A percentile compares a stretch with the other conserved stretches of the same genome.
phyloP scores from a whole-genome alignment of 2,113 vertebrate genomes.

The Pituophis catenifer region DNA sequence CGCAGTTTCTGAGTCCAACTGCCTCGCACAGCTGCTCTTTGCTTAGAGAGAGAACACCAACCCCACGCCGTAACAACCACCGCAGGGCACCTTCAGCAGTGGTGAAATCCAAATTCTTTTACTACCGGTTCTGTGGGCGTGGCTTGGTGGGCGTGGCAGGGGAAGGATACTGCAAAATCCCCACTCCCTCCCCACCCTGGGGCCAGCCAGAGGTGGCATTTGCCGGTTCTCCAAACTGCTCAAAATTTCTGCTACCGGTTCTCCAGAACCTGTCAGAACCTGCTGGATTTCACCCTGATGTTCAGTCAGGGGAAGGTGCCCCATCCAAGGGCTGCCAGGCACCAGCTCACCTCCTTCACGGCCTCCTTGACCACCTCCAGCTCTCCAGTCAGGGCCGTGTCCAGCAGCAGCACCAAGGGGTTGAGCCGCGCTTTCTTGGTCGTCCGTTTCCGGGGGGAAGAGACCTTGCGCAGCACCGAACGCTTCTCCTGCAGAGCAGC shows the following conservation, averaged over 20 bases:
- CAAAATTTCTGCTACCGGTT: too few species aligned
- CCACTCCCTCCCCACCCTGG: too few species aligned
- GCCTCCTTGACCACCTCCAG: conserved; percentile 85
- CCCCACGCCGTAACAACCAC: neutral
- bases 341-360: conserved; percentile 75
- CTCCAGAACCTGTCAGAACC: too few species aligned
- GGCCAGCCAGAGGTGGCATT: too few species aligned
- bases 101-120: too few species aligned
- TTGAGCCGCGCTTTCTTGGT: conserved; percentile 76
- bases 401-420: conserved; percentile 84
- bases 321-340: fast-evolving
- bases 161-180: too few species aligned
- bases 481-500: conserved; percentile 70
- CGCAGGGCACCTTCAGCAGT: neutral
- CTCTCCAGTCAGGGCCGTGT: conserved; percentile 83
- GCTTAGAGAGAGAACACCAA: neutral
- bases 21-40: neutral
- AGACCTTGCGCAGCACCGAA: conserved; percentile 76
- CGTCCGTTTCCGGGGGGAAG: conserved; percentile 47
- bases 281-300: too few species aligned
- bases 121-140: too few species aligned
- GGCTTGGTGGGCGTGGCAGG: too few species aligned
- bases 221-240: too few species aligned
- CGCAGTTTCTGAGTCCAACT: neutral
- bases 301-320: fast-evolving